Evolutionary conservation across 2,797 vertebrate species (phyloP).

Genomic region (Natrix natrix): DNA sequence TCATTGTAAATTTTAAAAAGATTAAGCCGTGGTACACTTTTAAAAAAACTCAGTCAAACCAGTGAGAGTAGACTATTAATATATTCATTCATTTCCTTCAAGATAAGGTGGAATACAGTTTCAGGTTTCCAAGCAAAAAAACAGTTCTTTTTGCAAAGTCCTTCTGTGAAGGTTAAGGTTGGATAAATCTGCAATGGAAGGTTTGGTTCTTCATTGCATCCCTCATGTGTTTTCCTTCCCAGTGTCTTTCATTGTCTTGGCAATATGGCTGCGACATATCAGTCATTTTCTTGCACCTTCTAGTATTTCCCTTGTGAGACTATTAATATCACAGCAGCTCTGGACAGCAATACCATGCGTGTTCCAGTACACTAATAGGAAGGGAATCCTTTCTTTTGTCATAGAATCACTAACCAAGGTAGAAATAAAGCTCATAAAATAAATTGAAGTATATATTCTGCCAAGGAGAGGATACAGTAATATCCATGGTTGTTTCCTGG

Average conservation of each 20-base stretch:
- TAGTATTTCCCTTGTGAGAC: constrained; percentile 71
- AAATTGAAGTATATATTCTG: constrained; percentile 45
- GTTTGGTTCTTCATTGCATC: constrained; percentile 61
- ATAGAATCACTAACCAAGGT: constrained; percentile 52
- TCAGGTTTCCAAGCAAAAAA: constrained; percentile 31
- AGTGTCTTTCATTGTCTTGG: constrained; percentile 70
- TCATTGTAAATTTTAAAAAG: constrained; percentile 7
- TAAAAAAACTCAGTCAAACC: constrained; percentile 12
- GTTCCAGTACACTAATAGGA: constrained; percentile 56
- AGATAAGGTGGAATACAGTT: constrained; percentile 25
- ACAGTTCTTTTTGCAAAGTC: constrained; percentile 46
- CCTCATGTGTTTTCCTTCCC: constrained; percentile 61
- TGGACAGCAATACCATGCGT: constrained; percentile 66
- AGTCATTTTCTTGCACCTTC: constrained; percentile 70
- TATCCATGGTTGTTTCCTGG: constrained; percentile 53
- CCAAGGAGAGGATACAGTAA: constrained; percentile 44
- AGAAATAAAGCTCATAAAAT: constrained; percentile 65
- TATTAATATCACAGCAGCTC: constrained; percentile 75
- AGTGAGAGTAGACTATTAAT: neutral
- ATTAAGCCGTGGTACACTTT: constrained; percentile 17
- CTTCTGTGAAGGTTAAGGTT: constrained; percentile 54
- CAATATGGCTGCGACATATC: constrained; percentile 68
- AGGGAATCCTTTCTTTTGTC: constrained; percentile 47
- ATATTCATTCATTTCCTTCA: constrained; percentile 17
- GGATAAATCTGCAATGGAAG: constrained; percentile 61